These are phyloP conservation scores for Peromyscus attwateri DNA, from an alignment of 2,797 vertebrate genomes.

Conservation along the genomic window DNA sequence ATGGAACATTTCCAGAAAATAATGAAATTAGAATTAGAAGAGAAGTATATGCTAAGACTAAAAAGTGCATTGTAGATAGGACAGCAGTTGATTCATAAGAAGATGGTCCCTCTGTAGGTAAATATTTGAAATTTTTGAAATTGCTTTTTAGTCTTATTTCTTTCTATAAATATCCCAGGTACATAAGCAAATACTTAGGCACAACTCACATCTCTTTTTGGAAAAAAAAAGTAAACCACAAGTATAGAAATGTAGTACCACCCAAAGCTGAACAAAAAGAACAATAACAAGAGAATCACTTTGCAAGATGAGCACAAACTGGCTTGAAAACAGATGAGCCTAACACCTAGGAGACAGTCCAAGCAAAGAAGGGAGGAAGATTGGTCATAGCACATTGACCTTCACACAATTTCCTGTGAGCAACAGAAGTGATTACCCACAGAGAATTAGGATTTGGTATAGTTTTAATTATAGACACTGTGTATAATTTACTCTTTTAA, in stretches of 20 bases:
- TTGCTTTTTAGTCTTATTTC: not conserved
- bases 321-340: not conserved
- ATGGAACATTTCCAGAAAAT: not conserved
- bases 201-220: not conserved
- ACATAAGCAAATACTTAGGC: not conserved
- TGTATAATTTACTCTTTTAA: not conserved
- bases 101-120: not conserved
- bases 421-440: not conserved
- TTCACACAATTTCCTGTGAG: not conserved
- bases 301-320: not conserved
- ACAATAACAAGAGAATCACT: not conserved
- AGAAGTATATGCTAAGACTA: not conserved
- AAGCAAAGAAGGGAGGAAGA: too few relatives aligned
- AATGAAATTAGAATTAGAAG: not conserved
- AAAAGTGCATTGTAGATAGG: not conserved
- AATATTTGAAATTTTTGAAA: slow-evolving; percentile 6
- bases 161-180: not conserved
- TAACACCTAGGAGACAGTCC: not conserved
- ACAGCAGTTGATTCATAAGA: not conserved
- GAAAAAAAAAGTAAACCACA: not conserved
- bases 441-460: not conserved
- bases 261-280: not conserved
- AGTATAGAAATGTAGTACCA: not conserved
- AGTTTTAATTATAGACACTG: not conserved
- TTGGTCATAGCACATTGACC: not conserved